Base-by-base conservation (phyloP, 30 jellyfish, hydroid and myxozoan genomes). In the Aurelia aurita region DNA sequence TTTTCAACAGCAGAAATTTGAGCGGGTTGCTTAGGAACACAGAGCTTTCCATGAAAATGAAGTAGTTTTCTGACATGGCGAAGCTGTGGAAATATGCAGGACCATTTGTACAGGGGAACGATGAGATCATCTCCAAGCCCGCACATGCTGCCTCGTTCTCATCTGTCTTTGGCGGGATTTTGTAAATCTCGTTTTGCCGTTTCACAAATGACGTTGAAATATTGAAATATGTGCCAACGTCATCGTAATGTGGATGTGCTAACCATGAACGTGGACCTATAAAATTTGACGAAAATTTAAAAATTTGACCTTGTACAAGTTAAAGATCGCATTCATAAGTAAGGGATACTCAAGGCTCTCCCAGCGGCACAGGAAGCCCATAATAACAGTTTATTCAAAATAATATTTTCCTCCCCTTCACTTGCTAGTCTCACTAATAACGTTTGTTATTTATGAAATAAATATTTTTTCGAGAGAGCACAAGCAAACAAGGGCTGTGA, bases 1-100 rank as follows among this genome's bases (percentile, higher is more conserved):
- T 32, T 78, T 71, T 77, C 93, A 83, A 69, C n/a, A 72, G 18
- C 13, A 83, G 49, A 29, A 71, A 28, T 13, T 61, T 78, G 34
- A 63, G 19, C 3, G 87, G 79, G 32, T 58, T 76, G 20, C 46
- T 7, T 21, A 71, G 22, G 61, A 54, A 74, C 44, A 87, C 49
- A 8, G 90, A 77, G 2, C 64, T 80, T 77, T 87, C 91, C 58
- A 87, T 76, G 69, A 87, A 63, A 1, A 87, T 51, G 75, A 87
- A 87, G 70, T 87, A 87, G 51, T 77, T 87, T 32, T 87, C 96
- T 0, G 96, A 76, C 91, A 87, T 87, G 53, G 86, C 91, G 59
- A 87, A 87, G 55, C 96, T 87, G 82, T 87, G 96, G 55, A 55
- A 75, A 45, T 87, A 87, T 1, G 96, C 61, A 31, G 79, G 62